These are phyloP conservation scores for Lycaon pictus DNA, from an alignment of 2,113 vertebrate genomes.

Conservation along the genomic window DNA sequence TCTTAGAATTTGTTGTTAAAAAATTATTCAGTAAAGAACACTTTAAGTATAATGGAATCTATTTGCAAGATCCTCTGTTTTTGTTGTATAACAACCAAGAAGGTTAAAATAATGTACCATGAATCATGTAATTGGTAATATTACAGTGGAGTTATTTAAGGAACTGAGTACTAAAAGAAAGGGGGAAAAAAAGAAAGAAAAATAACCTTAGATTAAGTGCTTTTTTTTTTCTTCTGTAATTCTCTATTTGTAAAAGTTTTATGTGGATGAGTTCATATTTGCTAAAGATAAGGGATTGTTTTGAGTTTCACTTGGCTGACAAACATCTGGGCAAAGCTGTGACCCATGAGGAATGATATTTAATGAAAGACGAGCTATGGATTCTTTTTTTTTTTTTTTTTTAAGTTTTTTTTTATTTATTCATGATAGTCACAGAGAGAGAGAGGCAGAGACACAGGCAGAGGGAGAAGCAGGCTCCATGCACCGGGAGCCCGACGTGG, in stretches of 20 bases:
- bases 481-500: no score
- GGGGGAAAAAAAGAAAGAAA: constrained; percentile 61
- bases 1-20: constrained; percentile 18
- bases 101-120: constrained; percentile 76
- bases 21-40: constrained; percentile 65
- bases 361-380: constrained; percentile 70
- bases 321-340: neutral
- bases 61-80: constrained; percentile 75
- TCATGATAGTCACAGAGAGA: no score
- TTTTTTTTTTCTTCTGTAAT: neutral
- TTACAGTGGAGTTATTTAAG: constrained; percentile 79
- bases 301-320: constrained; percentile 46
- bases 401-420: no score
- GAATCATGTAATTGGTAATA: constrained; percentile 83
- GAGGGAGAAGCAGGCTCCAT: no score
- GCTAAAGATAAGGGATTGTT: constrained; percentile 46
- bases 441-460: no score
- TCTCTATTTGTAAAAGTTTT: constrained; percentile 57
- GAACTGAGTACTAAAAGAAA: constrained; percentile 56
- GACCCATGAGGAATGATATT: constrained; percentile 53
- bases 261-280: constrained; percentile 43
- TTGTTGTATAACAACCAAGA: constrained; percentile 74
- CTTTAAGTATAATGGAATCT: constrained; percentile 65
- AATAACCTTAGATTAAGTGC: constrained; percentile 65
- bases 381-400: no score